These are phyloP conservation scores for Zenarchopterus dispar DNA, from an alignment of 2,797 vertebrate species.

Conservation along the genomic window DNA sequence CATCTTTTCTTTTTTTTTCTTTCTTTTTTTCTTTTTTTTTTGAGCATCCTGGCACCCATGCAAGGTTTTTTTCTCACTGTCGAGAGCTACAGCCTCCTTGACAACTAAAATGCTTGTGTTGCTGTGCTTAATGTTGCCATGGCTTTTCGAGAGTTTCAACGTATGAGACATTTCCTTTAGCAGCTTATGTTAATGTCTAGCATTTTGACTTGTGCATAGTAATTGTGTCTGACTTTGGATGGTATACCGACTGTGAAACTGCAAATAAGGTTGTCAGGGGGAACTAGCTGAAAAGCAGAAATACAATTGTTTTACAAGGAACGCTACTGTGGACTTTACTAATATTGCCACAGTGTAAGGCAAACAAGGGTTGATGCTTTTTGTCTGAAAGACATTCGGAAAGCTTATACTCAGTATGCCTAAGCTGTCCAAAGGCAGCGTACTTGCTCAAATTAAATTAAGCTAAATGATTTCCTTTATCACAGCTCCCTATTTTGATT, in stretches of 20 bases:
- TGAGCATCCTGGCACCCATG: slow-evolving; percentile 59
- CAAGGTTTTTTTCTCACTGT: slow-evolving; percentile 51
- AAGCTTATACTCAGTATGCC: slow-evolving; percentile 42
- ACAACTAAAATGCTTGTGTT: slow-evolving; percentile 60
- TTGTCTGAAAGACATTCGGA: slow-evolving; percentile 36
- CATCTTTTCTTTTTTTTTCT: slow-evolving; percentile 3
- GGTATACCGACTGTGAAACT: slow-evolving; percentile 47
- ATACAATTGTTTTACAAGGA: slow-evolving; percentile 40
- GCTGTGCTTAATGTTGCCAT: slow-evolving; percentile 48
- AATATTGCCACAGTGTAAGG: slow-evolving; percentile 23
- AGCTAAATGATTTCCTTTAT: slow-evolving; percentile 54
- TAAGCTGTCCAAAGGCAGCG: slow-evolving; percentile 25
- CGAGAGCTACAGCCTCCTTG: slow-evolving; percentile 51
- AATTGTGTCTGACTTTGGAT: slow-evolving; percentile 51
- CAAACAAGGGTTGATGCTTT: slow-evolving; percentile 31
- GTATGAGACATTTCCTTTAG: slow-evolving; percentile 5
- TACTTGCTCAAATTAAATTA: slow-evolving; percentile 45
- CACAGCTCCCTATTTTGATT: slow-evolving; percentile 43
- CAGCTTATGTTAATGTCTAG: slow-evolving; percentile 3
- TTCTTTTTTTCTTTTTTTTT: slow-evolving; percentile 30
- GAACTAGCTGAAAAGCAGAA: slow-evolving; percentile 25
- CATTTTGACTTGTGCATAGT: slow-evolving; percentile 29
- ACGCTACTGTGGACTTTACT: slow-evolving; percentile 33
- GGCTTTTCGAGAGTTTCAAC: slow-evolving; percentile 46
- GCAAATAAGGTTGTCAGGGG: slow-evolving; percentile 41